A percentile compares a stretch with the other conserved stretches of the same genome.
These are phyloP conservation scores for Chrysopilus asiliformis DNA, from an alignment of 2,888 invertebrate genomes.

Conservation along the genomic window DNA sequence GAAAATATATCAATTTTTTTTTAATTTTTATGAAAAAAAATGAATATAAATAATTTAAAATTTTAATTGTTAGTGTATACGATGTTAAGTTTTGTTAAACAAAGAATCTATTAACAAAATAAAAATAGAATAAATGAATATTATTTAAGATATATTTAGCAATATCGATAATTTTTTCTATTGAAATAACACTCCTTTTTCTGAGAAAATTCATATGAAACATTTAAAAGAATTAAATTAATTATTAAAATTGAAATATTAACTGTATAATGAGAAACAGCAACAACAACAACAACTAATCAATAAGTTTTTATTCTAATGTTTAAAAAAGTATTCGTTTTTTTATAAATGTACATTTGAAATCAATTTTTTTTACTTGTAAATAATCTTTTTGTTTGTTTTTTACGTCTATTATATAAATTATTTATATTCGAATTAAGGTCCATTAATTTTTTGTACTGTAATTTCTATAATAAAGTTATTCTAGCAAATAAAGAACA, in stretches of 20 bases:
- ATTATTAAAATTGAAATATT: no score
- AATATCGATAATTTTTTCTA: slow-evolving; percentile 1
- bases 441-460: slow-evolving; percentile 21
- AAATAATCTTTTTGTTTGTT: slow-evolving; percentile 8
- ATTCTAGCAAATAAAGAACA: no score
- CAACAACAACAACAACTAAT: no score
- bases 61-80: no score
- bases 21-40: slow-evolving; percentile 1
- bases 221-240: no score
- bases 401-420: slow-evolving; percentile 11
- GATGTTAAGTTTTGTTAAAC: slow-evolving; percentile 2
- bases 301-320: no score
- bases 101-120: not conserved
- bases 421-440: slow-evolving; percentile 20
- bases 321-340: no score
- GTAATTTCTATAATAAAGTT: slow-evolving; percentile 16
- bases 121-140: not conserved
- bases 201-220: no score
- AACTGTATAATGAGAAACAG: no score
- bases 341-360: no score
- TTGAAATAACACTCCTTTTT: no score
- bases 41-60: no score
- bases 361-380: slow-evolving; percentile 5
- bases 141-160: not conserved
- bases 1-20: not conserved